A percentile compares a stretch with the other conserved stretches of the same genome.
phyloP scores from a whole-genome alignment of 2,888 invertebrate species.

The Machimus rusticus region DNA sequence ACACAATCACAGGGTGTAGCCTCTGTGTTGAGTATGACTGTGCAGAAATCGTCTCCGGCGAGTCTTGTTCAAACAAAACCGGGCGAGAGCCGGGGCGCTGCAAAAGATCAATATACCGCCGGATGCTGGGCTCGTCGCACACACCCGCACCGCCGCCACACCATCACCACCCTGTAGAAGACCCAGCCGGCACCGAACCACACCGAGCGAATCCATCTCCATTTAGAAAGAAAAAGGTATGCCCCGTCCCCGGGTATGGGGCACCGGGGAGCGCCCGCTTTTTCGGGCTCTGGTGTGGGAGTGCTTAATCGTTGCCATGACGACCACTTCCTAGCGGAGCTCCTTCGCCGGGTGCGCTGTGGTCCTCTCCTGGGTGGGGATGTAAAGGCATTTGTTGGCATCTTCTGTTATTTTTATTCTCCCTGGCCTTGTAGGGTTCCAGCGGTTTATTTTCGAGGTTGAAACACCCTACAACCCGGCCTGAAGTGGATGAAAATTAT shows the following conservation, averaged over 20 bases:
- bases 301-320: conserved; percentile 16
- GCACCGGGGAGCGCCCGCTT: background rate
- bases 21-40: conserved; percentile 41
- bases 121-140: conserved; percentile 15
- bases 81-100: conserved; percentile 34
- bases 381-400: conserved; percentile 31
- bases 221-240: conserved; percentile 18
- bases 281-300: background rate
- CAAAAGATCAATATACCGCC: conserved; percentile 38
- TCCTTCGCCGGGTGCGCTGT: background rate
- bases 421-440: conserved; percentile 33
- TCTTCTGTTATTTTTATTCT: conserved; percentile 36
- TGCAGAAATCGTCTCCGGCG: conserved; percentile 30
- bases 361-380: conserved; percentile 12
- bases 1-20: background rate
- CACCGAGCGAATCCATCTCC: background rate
- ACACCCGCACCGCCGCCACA: background rate
- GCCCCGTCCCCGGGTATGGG: background rate
- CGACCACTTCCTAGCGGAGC: conserved; percentile 13
- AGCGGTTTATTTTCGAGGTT: conserved; percentile 22
- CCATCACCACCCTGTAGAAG: background rate
- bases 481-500: conserved; percentile 22
- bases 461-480: background rate
- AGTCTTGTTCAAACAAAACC: conserved; percentile 7
- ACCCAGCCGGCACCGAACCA: background rate